These are phyloP conservation scores for Caloenas nicobarica DNA, from an alignment of 2,113 vertebrate species.

Conservation along the genomic window DNA sequence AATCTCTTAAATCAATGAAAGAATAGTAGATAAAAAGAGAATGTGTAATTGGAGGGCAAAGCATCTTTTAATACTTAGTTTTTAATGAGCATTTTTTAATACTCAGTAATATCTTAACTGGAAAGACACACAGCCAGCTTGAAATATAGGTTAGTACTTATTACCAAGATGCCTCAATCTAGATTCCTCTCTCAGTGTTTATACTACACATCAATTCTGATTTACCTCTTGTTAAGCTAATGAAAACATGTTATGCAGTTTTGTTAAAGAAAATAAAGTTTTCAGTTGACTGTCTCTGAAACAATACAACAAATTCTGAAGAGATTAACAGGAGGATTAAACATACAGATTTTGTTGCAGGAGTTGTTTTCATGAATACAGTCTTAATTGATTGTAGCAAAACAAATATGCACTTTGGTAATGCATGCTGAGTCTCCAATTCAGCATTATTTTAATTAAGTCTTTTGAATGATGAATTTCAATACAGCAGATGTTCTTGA, in stretches of 20 bases:
- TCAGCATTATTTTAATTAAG: slow-evolving; percentile 70
- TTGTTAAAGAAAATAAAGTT: slow-evolving; percentile 56
- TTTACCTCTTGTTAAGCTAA: slow-evolving; percentile 57
- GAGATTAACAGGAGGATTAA: slow-evolving; percentile 62
- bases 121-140: neutral
- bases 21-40: neutral
- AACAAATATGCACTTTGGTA: slow-evolving; percentile 59
- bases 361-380: slow-evolving; percentile 69
- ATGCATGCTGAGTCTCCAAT: slow-evolving; percentile 45
- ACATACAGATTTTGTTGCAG: slow-evolving; percentile 67
- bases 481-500: slow-evolving; percentile 64
- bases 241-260: slow-evolving; percentile 40
- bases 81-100: slow-evolving; percentile 40
- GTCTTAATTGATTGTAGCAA: slow-evolving; percentile 69
- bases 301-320: slow-evolving; percentile 39
- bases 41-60: neutral
- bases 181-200: slow-evolving; percentile 12
- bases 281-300: slow-evolving; percentile 45
- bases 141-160: slow-evolving; percentile 1
- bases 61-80: neutral
- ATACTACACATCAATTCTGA: slow-evolving; percentile 42
- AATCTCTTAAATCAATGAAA: slow-evolving; percentile 28
- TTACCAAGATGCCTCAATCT: neutral
- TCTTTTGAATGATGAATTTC: slow-evolving; percentile 52
- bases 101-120: slow-evolving; percentile 21